Conservation (phyloP, 2,888 invertebrate species). For the Agrotis puta region DNA sequence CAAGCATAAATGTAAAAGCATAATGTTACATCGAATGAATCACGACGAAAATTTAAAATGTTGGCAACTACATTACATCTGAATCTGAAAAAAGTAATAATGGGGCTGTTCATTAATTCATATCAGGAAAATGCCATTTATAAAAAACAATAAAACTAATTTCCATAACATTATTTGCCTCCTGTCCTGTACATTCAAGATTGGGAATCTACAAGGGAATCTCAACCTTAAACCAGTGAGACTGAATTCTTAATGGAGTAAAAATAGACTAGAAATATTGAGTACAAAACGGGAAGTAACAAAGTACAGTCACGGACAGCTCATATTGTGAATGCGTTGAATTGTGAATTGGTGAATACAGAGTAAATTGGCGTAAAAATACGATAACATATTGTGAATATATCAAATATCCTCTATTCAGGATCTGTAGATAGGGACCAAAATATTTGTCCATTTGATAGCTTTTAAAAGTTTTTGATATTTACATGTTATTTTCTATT, state of each 20-base stretch:
- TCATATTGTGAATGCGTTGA: constrained; percentile 57
- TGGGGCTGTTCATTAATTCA: constrained; percentile 50
- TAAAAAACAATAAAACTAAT: constrained; percentile 62
- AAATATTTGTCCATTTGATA: constrained; percentile 4
- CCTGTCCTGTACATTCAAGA: constrained; percentile 14
- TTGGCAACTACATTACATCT: background rate
- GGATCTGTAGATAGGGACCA: background rate
- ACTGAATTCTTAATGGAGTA: constrained; percentile 16
- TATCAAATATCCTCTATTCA: constrained; percentile 35
- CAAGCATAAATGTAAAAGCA: no score
- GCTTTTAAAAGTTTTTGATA: background rate
- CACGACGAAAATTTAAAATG: background rate
- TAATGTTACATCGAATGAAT: background rate
- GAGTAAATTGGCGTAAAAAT: constrained; percentile 54
- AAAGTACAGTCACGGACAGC: constrained; percentile 57
- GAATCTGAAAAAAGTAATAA: constrained; percentile 9
- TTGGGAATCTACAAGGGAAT: background rate
- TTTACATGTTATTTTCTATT: background rate
- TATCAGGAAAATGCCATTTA: constrained; percentile 59
- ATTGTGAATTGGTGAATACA: constrained; percentile 60
- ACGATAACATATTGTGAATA: constrained; percentile 38
- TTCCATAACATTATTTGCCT: constrained; percentile 61
- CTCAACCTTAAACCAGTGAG: background rate
- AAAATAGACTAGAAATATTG: constrained; percentile 31
- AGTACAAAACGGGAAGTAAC: constrained; percentile 46